A percentile compares a stretch with the other conserved stretches of the same genome.
These are phyloP conservation scores for Scatophagus argus DNA, from an alignment of 2,113 vertebrate genomes.

Conservation along the genomic window DNA sequence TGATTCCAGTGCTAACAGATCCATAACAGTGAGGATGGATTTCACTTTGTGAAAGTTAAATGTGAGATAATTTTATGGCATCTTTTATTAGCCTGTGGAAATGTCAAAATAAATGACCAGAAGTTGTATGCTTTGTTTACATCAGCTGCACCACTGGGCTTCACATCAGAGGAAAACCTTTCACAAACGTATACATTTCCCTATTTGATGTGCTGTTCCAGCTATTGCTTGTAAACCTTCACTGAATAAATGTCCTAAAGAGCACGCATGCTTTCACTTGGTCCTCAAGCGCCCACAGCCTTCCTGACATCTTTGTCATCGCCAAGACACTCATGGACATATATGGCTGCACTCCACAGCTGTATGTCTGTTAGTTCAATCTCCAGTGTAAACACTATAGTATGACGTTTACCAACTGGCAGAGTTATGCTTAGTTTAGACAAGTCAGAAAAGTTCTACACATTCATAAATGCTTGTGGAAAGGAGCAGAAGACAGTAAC, in stretches of 20 bases:
- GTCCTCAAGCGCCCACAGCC: not conserved
- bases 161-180: not conserved
- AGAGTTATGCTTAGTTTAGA: slow-evolving; percentile 35
- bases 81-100: not conserved
- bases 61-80: not conserved
- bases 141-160: slow-evolving; percentile 6
- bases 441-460: slow-evolving; percentile 16
- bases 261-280: not conserved
- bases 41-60: not conserved
- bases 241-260: not conserved
- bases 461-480: slow-evolving; percentile 4
- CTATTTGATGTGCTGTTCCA: not conserved
- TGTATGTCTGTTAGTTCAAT: slow-evolving; percentile 2
- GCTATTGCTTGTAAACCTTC: not conserved
- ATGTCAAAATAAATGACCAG: not conserved
- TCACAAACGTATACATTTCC: not conserved
- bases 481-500: not conserved
- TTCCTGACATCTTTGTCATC: not conserved
- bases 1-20: not conserved
- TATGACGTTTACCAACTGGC: slow-evolving; percentile 10
- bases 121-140: not conserved
- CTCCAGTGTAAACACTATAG: slow-evolving; percentile 42
- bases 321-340: slow-evolving; percentile 33
- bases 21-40: not conserved
- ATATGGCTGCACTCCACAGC: slow-evolving; percentile 37